Evolutionary conservation across 2,113 vertebrate species (phyloP).

Genomic region (Phalacrocorax aristotelis): DNA sequence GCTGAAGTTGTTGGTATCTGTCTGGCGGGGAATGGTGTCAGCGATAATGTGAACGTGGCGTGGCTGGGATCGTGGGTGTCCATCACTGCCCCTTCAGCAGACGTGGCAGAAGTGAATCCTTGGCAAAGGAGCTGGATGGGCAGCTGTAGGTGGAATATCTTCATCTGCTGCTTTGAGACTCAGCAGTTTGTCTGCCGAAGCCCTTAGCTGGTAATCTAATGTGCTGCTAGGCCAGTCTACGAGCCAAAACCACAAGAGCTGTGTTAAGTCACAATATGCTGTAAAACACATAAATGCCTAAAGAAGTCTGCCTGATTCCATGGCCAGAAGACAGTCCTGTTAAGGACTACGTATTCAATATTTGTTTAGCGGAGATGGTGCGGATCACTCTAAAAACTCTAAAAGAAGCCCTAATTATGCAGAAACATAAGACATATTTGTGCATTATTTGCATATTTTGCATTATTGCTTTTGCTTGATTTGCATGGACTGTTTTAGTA

Average conservation of each 20-base stretch:
- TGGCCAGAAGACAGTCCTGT: background rate
- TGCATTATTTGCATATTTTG: background rate
- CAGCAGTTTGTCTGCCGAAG: background rate
- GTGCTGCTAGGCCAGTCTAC: background rate
- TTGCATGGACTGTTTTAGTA: background rate
- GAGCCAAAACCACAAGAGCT: background rate
- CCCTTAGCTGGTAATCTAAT: background rate
- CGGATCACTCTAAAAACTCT: background rate
- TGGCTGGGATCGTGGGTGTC: background rate
- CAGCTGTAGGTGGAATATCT: background rate
- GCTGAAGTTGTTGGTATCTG: background rate
- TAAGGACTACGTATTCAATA: rapidly evolving
- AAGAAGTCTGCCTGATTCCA: background rate
- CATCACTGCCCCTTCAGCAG: background rate
- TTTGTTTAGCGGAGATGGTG: background rate
- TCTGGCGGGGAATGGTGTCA: background rate
- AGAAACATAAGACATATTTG: background rate
- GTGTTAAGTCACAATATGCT: background rate
- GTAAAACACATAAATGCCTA: background rate
- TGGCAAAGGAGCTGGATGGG: background rate
- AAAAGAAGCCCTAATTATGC: background rate
- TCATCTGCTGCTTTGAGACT: background rate
- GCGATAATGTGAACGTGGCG: background rate
- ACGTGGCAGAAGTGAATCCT: background rate
- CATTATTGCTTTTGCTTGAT: background rate